These are phyloP conservation scores for Apodemus speciosus DNA, from an alignment of 2,113 vertebrate species.

Conservation along the genomic window DNA sequence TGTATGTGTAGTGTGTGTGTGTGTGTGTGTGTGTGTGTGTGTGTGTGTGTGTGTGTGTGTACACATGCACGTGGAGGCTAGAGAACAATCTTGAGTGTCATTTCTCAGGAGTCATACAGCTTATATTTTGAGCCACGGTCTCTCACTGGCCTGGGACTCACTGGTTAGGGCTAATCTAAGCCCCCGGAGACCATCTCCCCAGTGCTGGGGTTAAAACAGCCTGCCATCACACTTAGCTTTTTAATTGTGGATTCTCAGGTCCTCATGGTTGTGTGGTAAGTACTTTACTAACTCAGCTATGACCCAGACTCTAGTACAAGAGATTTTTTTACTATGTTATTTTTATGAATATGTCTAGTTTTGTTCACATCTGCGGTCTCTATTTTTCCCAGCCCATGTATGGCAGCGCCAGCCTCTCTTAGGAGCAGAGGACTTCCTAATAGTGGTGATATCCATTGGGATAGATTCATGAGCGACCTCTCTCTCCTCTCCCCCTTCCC, in stretches of 20 bases:
- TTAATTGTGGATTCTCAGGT: neutral
- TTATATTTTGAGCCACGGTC: neutral
- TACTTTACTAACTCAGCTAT: neutral
- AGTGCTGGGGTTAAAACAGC: neutral
- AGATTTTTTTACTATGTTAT: neutral
- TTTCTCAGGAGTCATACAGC: too few species aligned
- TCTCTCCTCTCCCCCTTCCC: neutral
- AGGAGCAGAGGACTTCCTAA: neutral
- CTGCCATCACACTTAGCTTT: neutral
- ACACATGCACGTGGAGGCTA: neutral
- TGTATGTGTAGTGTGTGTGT: neutral
- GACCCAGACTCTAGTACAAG: too few species aligned
- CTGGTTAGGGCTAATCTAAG: neutral
- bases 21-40: neutral
- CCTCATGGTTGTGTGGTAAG: neutral
- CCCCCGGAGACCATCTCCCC: neutral
- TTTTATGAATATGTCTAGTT: neutral
- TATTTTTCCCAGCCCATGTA: fast-evolving
- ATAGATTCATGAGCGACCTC: neutral
- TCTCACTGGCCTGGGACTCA: neutral
- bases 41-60: neutral
- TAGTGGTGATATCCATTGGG: too few species aligned
- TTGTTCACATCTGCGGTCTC: neutral
- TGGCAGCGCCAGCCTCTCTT: neutral
- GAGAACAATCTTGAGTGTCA: neutral